Evolutionary conservation across 53 echinoderm and acorn worm genomes (phyloP).

Genomic region (Echinometra lucunter): DNA sequence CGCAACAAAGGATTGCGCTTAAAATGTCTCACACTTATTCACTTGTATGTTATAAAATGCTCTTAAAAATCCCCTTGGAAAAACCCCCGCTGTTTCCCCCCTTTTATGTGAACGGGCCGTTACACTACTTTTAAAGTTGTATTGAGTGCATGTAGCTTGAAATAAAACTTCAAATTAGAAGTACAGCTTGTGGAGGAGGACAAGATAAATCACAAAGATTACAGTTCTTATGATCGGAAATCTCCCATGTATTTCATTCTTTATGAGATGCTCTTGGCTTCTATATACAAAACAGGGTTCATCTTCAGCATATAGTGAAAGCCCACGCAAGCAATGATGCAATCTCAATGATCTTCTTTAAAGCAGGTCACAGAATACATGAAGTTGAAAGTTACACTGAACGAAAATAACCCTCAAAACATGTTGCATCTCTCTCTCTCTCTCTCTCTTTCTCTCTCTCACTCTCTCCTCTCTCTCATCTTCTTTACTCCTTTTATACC

Average conservation of each 20-base stretch:
- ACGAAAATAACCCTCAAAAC: not conserved
- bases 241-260: not conserved
- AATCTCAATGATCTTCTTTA: not conserved
- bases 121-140: not conserved
- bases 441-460: conserved; percentile 27
- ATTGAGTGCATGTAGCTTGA: no score
- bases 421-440: not conserved
- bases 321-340: not conserved
- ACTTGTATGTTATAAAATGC: no score
- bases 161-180: not conserved
- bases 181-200: not conserved
- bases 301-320: not conserved
- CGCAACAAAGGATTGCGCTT: no score
- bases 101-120: no score
- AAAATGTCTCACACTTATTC: no score
- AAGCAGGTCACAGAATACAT: not conserved
- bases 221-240: not conserved
- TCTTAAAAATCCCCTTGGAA: no score
- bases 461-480: not conserved
- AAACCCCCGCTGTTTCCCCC: no score
- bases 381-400: not conserved
- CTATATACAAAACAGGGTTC: not conserved
- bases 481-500: no score
- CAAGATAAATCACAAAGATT: not conserved
- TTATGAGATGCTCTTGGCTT: not conserved